Evolutionary conservation across 1,140 invertebrate genomes (phyloP).

Genomic region (Drosophila setifemur): DNA sequence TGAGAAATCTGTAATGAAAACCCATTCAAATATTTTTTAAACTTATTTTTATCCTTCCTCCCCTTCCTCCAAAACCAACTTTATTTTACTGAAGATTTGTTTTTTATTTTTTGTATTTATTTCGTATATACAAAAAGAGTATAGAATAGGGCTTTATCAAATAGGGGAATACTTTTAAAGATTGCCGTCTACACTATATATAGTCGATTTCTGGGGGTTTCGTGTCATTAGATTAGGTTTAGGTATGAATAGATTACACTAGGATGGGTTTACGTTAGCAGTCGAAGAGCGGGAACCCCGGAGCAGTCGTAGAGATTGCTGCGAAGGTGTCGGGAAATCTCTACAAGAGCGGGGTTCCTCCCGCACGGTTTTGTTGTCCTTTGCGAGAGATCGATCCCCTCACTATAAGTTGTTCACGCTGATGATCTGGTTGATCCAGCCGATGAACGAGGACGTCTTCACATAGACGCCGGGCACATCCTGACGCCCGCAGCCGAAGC

Average conservation of each 20-base stretch:
- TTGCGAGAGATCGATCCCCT: background rate
- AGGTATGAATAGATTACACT: slow-evolving; percentile 74
- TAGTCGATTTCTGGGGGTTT: slow-evolving; percentile 7
- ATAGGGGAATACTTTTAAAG: slow-evolving; percentile 69
- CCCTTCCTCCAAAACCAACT: background rate
- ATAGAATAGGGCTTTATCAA: slow-evolving; percentile 62
- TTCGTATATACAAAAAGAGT: slow-evolving; percentile 76
- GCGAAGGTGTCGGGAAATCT: slow-evolving; percentile 9
- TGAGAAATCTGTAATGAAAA: background rate
- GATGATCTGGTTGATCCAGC: slow-evolving; percentile 98
- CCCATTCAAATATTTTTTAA: background rate
- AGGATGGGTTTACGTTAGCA: slow-evolving; percentile 72
- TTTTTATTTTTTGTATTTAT: slow-evolving; percentile 59
- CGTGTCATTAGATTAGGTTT: slow-evolving; percentile 39
- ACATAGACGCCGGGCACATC: slow-evolving; percentile 97
- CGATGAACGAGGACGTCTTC: slow-evolving; percentile 96
- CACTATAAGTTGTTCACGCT: slow-evolving; percentile 94
- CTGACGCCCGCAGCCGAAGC: slow-evolving; percentile 93
- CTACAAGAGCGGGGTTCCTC: slow-evolving; percentile 65
- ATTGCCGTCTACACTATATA: slow-evolving; percentile 53
- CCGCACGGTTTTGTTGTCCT: background rate
- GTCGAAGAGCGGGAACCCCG: slow-evolving; percentile 51
- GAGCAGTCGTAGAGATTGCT: slow-evolving; percentile 44
- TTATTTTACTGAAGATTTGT: slow-evolving; percentile 47
- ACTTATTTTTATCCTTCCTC: too few species aligned